phyloP scores from a whole-genome alignment of 2,888 invertebrate species.

The Thera obeliscata region DNA sequence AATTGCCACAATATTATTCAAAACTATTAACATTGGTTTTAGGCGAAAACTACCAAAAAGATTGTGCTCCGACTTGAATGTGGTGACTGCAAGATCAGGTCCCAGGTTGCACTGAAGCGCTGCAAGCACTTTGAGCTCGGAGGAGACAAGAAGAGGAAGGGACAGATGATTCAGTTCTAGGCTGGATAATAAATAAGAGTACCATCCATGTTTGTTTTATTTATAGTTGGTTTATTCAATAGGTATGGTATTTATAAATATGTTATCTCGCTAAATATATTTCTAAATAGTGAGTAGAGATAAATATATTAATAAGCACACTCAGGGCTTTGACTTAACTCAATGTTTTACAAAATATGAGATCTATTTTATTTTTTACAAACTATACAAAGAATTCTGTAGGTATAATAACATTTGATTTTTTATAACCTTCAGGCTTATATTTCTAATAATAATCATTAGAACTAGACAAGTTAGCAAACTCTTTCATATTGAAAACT shows the following conservation, averaged over 20 bases:
- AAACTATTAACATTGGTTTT: slow-evolving; percentile 7
- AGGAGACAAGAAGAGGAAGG: slow-evolving; percentile 99
- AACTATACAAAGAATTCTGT: too few relatives aligned
- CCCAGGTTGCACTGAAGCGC: slow-evolving; percentile 97
- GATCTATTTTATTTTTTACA: slow-evolving; percentile 10
- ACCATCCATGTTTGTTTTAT: slow-evolving; percentile 51
- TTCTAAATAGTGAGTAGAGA: too few relatives aligned
- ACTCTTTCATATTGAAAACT: too few relatives aligned
- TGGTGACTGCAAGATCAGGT: slow-evolving; percentile 98
- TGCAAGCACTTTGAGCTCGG: slow-evolving; percentile 99
- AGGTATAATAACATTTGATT: too few relatives aligned
- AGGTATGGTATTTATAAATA: too few relatives aligned
- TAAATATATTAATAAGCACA: too few relatives aligned
- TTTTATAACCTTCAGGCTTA: too few relatives aligned
- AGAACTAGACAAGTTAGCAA: too few relatives aligned
- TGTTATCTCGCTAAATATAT: too few relatives aligned
- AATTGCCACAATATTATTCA: neutral
- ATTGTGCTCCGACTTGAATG: slow-evolving; percentile 99
- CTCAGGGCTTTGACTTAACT: neutral
- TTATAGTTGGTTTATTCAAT: slow-evolving; percentile 1
- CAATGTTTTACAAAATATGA: neutral
- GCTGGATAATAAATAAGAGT: slow-evolving; percentile 81
- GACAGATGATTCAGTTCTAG: slow-evolving; percentile 99
- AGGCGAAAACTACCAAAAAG: slow-evolving; percentile 99
- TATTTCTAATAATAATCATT: too few relatives aligned